A percentile compares a stretch with the other conserved stretches of the same genome.
Evolutionary conservation across 2,797 vertebrate genomes (phyloP).

Genomic region (Sarcophilus harrisii): DNA sequence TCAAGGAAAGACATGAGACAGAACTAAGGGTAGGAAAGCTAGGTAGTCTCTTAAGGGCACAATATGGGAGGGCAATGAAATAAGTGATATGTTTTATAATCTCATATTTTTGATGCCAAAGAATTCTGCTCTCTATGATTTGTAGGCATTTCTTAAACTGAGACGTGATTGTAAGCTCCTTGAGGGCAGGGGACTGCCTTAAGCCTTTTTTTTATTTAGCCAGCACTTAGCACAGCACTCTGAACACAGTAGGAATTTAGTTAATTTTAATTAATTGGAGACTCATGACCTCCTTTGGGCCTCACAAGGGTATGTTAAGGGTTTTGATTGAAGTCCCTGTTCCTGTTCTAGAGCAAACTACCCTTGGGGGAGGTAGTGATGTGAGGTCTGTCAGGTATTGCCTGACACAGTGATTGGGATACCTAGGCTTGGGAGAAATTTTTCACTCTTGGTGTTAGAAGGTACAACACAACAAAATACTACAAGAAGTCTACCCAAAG

Average conservation of each 20-base stretch:
- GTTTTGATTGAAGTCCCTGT: not conserved
- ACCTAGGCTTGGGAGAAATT: not conserved
- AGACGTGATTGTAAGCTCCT: not conserved
- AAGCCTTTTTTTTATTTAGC: not conserved
- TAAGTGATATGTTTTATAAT: not conserved
- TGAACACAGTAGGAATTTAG: not conserved
- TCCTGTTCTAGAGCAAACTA: not conserved
- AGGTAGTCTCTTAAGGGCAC: not conserved
- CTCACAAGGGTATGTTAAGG: not conserved
- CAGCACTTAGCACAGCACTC: not conserved
- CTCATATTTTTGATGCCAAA: not conserved
- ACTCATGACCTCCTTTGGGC: not conserved
- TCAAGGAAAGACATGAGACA: not conserved
- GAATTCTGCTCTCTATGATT: not conserved
- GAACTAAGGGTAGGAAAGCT: not conserved
- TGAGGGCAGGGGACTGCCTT: not conserved
- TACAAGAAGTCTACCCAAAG: not conserved
- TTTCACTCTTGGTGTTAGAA: not conserved
- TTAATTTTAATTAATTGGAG: not conserved
- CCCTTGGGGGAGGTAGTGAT: not conserved
- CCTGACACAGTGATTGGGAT: not conserved
- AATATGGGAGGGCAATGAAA: not conserved
- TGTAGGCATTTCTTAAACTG: not conserved
- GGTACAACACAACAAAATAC: not conserved
- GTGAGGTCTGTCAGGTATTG: not conserved